Conservation (phyloP, 2,888 invertebrate species). For the Ferdinandea cuprea region DNA sequence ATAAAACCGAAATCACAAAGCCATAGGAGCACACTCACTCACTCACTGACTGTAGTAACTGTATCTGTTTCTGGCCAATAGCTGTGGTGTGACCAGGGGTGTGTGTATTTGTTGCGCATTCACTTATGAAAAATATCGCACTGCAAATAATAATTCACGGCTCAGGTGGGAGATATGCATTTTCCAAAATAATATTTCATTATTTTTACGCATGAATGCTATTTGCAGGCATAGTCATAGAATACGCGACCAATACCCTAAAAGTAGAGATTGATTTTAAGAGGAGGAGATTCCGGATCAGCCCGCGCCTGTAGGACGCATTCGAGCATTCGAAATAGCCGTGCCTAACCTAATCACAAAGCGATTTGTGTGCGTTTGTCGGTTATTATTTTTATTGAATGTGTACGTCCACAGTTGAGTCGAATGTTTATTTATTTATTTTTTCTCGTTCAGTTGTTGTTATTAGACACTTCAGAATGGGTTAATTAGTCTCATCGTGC, state of each 20-base stretch:
- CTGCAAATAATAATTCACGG: constrained; percentile 52
- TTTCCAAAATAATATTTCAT: constrained; percentile 52
- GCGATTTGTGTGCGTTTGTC: constrained; percentile 62
- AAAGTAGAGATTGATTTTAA: constrained; percentile 41
- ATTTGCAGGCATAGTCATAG: neutral
- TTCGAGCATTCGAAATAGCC: neutral
- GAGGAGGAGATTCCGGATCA: neutral
- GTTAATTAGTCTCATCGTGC: constrained; percentile 42
- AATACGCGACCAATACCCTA: too few species aligned
- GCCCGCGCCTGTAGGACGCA: neutral
- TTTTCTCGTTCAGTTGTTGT: neutral
- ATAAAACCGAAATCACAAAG: constrained; percentile 41
- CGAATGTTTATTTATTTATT: neutral
- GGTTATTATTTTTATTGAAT: constrained; percentile 53
- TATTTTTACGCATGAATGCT: constrained; percentile 51
- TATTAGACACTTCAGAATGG: too few species aligned
- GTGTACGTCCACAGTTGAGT: neutral
- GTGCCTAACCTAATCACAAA: constrained; percentile 45
- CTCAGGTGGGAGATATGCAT: constrained; percentile 65
- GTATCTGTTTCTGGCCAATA: neutral
- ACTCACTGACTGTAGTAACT: neutral
- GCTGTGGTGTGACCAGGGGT: neutral
- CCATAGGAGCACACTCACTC: neutral
- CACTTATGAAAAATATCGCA: constrained; percentile 54
- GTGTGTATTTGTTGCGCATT: neutral